Evolutionary conservation across 2,888 invertebrate species (phyloP).

Genomic region (Altica lythri): DNA sequence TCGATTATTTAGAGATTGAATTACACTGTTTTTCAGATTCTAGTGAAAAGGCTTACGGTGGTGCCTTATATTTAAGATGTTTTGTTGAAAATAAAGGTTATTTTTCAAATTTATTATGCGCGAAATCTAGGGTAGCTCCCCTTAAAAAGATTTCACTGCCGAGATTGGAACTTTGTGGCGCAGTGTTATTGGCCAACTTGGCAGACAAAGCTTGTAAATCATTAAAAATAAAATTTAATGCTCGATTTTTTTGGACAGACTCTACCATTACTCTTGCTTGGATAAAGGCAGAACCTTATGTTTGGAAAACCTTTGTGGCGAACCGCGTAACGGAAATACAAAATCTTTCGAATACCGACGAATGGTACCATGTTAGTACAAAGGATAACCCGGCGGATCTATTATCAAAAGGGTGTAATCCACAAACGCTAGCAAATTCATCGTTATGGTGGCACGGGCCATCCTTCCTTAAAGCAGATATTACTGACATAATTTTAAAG

Average conservation of each 20-base stretch:
- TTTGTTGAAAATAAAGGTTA: slow-evolving; percentile 4
- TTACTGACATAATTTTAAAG: too few relatives aligned
- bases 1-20: slow-evolving; percentile 7
- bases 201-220: neutral
- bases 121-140: slow-evolving; percentile 1
- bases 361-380: slow-evolving; percentile 32
- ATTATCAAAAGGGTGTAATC: slow-evolving; percentile 24
- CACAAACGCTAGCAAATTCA: neutral
- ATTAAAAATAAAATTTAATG: slow-evolving; percentile 1
- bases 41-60: slow-evolving; percentile 10
- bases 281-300: slow-evolving; percentile 24
- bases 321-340: slow-evolving; percentile 34
- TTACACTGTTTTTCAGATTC: slow-evolving; percentile 12
- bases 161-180: slow-evolving; percentile 11
- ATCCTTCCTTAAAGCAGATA: too few relatives aligned
- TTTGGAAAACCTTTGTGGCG: slow-evolving; percentile 35
- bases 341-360: slow-evolving; percentile 7
- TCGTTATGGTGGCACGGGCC: slow-evolving; percentile 1
- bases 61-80: neutral
- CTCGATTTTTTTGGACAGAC: slow-evolving; percentile 6
- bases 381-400: slow-evolving; percentile 31
- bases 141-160: slow-evolving; percentile 5
- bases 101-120: neutral
- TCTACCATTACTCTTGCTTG: slow-evolving; percentile 20
- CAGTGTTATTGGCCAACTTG: slow-evolving; percentile 9